Conservation (phyloP, 2,888 invertebrate genomes). For the Hypolimnas misippus region DNA sequence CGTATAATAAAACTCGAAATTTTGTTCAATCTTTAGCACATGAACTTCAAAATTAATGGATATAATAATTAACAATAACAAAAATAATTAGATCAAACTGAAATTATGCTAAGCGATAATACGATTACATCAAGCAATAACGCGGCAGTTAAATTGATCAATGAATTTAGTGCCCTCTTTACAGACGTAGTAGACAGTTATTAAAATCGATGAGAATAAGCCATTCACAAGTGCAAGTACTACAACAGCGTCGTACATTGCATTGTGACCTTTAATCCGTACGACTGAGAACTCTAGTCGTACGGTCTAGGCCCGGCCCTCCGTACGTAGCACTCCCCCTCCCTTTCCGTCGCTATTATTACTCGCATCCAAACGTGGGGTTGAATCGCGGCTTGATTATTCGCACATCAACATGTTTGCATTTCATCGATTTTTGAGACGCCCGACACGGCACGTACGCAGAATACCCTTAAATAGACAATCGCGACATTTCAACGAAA, state of each 20-base stretch:
- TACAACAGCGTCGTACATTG: constrained; percentile 12
- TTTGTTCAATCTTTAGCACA: no score
- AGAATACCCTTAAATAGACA: constrained; percentile 33
- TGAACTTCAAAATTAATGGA: background rate
- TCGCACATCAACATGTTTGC: constrained; percentile 79
- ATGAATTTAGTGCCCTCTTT: constrained; percentile 36
- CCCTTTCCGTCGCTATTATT: constrained; percentile 69
- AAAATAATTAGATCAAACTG: background rate
- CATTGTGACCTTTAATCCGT: constrained; percentile 24
- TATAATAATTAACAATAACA: background rate
- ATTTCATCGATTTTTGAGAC: constrained; percentile 73
- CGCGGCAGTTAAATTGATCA: constrained; percentile 28
- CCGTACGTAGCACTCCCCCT: constrained; percentile 59
- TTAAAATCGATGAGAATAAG: constrained; percentile 44
- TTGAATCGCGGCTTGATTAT: constrained; percentile 74
- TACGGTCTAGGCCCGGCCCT: constrained; percentile 32
- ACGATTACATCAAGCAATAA: constrained; percentile 13
- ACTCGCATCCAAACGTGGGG: constrained; percentile 64
- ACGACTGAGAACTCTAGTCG: constrained; percentile 28
- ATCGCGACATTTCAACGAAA: constrained; percentile 18
- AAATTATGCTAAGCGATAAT: background rate
- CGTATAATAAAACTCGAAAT: background rate
- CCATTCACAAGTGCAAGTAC: constrained; percentile 43
- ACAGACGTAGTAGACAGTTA: constrained; percentile 39
- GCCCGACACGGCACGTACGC: constrained; percentile 44